Evolutionary conservation across 2,113 vertebrate genomes (phyloP), one percentile per base, ranked within the genome.

Genomic region (Miniopterus natalensis): DNA sequence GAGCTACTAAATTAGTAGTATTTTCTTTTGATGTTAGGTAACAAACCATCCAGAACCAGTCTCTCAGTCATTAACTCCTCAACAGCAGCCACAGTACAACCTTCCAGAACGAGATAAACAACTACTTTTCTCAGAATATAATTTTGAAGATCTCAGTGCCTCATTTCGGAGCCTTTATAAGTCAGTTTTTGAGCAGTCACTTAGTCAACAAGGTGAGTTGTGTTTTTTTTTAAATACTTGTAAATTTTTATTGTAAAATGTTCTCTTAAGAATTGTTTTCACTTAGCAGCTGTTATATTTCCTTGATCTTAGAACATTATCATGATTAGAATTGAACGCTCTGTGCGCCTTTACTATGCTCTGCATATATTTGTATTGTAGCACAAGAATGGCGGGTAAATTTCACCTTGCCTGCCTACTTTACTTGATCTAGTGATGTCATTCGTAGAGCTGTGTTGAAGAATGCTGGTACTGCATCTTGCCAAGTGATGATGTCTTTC

Each of bases 81-180:
- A 99, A 95, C 99, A 98, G 84, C 99, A 99, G 90, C 98, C 98
- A 74, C 99, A 99, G 97, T 99, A 99, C 98, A 99, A 96, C 98
- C 99, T 99, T 98, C 99, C 99, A 66, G 99, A 99, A 97, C 97
- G 99, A 96, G 99, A 99, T 97, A 99, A 99, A 97, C 99, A 99
- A 95, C 99, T 99, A 74, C 98, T 98, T 86, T 99, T 99, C 98
- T 98, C 98, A 4, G 99, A 99, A 90, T 98, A 98, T 92, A 98
- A 98, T 97, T 99, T 99, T 49, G 99, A 99, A 98, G 99, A 99
- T 98, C 99, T 99, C 95, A 99, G 99, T 97, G 98, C 99, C 94
- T 99, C 99, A 95, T 99, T 99, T 98, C 98, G 99, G 97, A 99
- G 99, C 96, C 98, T 99, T 94, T 99, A 99, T 97, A 99, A 99